phyloP scores from a whole-genome alignment of 2,888 invertebrate species.

The Galerucella pusilla region DNA sequence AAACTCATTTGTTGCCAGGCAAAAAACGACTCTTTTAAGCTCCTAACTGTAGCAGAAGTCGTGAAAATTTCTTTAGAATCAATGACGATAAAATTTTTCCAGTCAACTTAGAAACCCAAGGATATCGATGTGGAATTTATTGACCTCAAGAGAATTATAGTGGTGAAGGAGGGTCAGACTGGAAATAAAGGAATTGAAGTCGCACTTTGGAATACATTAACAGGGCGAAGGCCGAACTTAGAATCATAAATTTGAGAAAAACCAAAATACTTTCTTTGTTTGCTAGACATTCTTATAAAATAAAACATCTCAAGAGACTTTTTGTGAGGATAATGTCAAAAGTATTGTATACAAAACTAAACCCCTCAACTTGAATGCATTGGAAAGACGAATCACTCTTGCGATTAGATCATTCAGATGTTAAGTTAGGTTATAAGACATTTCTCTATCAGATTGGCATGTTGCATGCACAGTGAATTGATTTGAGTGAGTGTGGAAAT shows the following conservation, averaged over 20 bases:
- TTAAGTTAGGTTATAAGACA: too few relatives aligned
- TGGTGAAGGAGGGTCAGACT: constrained; percentile 27
- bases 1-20: background rate
- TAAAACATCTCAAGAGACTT: too few relatives aligned
- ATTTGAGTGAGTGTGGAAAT: too few relatives aligned
- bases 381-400: too few relatives aligned
- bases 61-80: constrained; percentile 23
- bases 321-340: too few relatives aligned
- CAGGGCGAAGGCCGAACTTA: constrained; percentile 43
- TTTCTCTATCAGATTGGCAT: too few relatives aligned
- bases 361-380: too few relatives aligned
- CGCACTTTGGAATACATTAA: constrained; percentile 47
- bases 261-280: background rate
- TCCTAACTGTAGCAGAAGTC: constrained; percentile 1
- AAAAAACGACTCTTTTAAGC: background rate
- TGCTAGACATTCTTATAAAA: background rate
- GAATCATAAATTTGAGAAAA: constrained; percentile 33
- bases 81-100: constrained; percentile 30
- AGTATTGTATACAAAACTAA: too few relatives aligned
- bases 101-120: constrained; percentile 29
- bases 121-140: constrained; percentile 39
- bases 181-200: constrained; percentile 41
- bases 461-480: too few relatives aligned
- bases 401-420: too few relatives aligned
- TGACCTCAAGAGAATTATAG: constrained; percentile 36